Base-by-base conservation (phyloP, 2,888 invertebrate species). In the Coelinius sp. region DNA sequence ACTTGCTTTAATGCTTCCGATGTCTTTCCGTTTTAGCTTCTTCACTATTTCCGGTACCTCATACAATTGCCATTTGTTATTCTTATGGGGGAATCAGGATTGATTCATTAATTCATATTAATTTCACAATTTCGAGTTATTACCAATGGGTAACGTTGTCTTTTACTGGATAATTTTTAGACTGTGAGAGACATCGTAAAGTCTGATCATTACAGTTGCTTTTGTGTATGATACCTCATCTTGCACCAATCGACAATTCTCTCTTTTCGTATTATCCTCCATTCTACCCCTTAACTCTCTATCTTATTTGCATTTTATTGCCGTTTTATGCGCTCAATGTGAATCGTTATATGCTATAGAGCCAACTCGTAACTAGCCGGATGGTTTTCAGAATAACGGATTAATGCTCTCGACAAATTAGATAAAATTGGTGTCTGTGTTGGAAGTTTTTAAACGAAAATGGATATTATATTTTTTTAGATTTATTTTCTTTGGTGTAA, bases 251-350 rank as follows among this genome's bases (percentile, higher is more conserved):
- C 38, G 35, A 27, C 17, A 52, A 14, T 59, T 59, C 62, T 12
- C 64, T 72, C 68, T 70, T 63, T 49, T 71, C 71, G 49, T 59
- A 56, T 68, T 69, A 67, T 49, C 53, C 20, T 14, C 44, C 44
- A 44, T 44, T 17, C 46, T 44, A 24, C 41, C 64, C 66, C 25
- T 62, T 56, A 64, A 38, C 53, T 38, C 62, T 46, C 68, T 59
- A 35, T 70, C 74, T 76, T 78, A 78, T 78, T 78, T 77, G 78
- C 78, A 78, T 78, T 78, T 78, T 76, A 78, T 78, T 77, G 78
- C 78, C 68, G 67, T 73, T 78, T 78, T 75, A 77, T 78, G 74
- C 72, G 70, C 73, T 69, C 65, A 27, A 63, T 68, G 71, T 66
- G 68, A 74, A 73, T 70, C 59, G 46, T 71, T 68, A 52, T 68